Percentiles rank a stretch among this genome's conserved stretches.
Conservation (phyloP, 2,888 invertebrate genomes). For the Leucoptera coffeella region DNA sequence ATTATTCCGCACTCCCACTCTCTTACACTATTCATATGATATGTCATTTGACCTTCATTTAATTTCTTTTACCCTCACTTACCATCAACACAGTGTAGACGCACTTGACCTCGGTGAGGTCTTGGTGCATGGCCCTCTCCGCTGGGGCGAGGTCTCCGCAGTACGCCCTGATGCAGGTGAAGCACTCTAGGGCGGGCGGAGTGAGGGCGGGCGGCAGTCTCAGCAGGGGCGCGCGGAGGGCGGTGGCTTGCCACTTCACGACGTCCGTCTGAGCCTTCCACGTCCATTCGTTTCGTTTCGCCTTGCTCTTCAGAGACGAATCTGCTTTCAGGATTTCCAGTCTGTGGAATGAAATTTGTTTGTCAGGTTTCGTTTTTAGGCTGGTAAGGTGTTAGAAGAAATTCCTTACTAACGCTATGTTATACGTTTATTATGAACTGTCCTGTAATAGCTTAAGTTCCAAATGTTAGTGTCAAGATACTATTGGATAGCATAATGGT, state of each 20-base stretch:
- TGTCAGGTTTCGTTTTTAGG: too few species aligned
- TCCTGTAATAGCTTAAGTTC: background rate
- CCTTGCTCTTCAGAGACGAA: constrained; percentile 63
- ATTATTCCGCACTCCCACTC: too few species aligned
- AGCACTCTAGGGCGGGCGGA: constrained; percentile 86
- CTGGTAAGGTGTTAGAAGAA: too few species aligned
- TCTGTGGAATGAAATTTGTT: too few species aligned
- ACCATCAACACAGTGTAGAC: constrained; percentile 95
- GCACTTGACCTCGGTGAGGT: constrained; percentile 89
- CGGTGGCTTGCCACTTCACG: constrained; percentile 87
- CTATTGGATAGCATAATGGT: too few species aligned
- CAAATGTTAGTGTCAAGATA: too few species aligned
- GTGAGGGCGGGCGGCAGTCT: constrained; percentile 78
- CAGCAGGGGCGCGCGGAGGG: constrained; percentile 81
- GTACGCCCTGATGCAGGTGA: constrained; percentile 88
- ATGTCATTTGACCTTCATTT: too few species aligned
- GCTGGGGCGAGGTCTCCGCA: constrained; percentile 87
- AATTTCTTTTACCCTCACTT: too few species aligned
- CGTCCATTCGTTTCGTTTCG: constrained; percentile 72
- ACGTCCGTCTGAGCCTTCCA: constrained; percentile 96
- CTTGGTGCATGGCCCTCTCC: constrained; percentile 62
- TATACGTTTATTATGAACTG: background rate
- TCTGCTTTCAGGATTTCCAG: constrained; percentile 76
- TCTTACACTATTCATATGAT: too few species aligned
- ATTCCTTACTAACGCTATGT: too few species aligned